Conservation (phyloP, 2,797 vertebrate species). For the Pachyuromys duprasi region DNA sequence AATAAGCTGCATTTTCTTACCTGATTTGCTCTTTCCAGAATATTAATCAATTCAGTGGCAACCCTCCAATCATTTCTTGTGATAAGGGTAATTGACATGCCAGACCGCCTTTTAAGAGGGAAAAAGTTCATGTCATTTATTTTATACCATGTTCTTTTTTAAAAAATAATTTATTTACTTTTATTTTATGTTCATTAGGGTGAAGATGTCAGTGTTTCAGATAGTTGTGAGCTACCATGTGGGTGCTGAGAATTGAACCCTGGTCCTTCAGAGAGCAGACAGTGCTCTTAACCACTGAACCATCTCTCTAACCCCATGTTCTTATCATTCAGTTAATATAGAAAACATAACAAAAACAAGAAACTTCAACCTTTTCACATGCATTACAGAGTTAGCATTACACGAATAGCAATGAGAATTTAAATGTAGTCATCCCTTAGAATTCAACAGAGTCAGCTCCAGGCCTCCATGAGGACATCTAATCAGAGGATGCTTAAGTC, state of each 20-base stretch:
- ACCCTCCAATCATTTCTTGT: conserved; percentile 94
- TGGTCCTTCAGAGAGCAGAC: too few species aligned
- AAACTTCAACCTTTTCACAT: not conserved
- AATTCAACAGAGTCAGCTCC: not conserved
- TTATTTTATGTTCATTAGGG: too few species aligned
- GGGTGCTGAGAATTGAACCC: too few species aligned
- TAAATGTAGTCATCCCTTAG: not conserved
- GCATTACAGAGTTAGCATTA: not conserved
- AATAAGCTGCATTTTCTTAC: conserved; percentile 84
- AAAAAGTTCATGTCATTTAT: not conserved
- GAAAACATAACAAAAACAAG: conserved; percentile 1
- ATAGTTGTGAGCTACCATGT: too few species aligned
- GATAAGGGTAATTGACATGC: conserved; percentile 93
- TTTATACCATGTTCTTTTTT: not conserved
- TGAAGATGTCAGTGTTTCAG: too few species aligned
- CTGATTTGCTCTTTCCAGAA: conserved; percentile 95
- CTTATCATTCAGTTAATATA: conserved; percentile 36
- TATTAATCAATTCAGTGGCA: conserved; percentile 93
- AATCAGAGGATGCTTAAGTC: not conserved
- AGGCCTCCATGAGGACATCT: not conserved
- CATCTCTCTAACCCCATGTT: not conserved
- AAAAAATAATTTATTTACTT: too few species aligned
- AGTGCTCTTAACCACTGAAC: too few species aligned
- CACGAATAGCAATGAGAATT: not conserved
- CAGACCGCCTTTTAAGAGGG: conserved; percentile 89